phyloP scores from a whole-genome alignment of 2,888 invertebrate genomes.

The Drosophila nigricruria region DNA sequence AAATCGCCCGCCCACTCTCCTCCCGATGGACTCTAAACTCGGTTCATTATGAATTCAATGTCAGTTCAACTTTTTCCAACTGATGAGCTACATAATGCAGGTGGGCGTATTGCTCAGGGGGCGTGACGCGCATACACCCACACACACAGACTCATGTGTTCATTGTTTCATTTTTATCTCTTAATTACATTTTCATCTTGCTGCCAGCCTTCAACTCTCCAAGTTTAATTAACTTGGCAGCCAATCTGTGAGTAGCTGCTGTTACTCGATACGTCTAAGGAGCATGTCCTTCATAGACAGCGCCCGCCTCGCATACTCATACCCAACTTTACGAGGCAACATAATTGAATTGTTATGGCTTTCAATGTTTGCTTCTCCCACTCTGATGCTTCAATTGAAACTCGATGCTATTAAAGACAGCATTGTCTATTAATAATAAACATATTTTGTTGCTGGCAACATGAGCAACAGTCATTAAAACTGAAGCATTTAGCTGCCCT shows the following conservation, averaged over 20 bases:
- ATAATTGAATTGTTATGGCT: conserved; percentile 72
- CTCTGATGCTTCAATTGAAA: conserved; percentile 10
- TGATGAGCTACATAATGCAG: conserved; percentile 29
- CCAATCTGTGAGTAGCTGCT: conserved; percentile 27
- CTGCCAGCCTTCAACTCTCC: conserved; percentile 47
- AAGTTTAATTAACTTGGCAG: conserved; percentile 74
- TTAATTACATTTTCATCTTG: conserved; percentile 75
- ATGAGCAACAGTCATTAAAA: not conserved
- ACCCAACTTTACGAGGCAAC: conserved; percentile 43
- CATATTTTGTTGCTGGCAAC: not conserved
- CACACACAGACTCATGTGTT: not conserved
- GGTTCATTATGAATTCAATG: conserved; percentile 47
- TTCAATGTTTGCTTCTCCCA: conserved; percentile 19
- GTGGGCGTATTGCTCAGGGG: conserved; percentile 29
- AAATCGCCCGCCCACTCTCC: not conserved
- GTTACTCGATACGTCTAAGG: conserved; percentile 19
- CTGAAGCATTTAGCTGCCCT: not conserved
- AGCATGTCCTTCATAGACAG: conserved; percentile 30
- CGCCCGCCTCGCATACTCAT: conserved; percentile 11
- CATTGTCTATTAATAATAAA: conserved; percentile 9
- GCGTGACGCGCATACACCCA: conserved; percentile 15
- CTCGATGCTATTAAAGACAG: conserved; percentile 15
- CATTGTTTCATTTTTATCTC: conserved; percentile 74
- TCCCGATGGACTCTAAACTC: conserved; percentile 25
- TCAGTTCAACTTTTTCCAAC: conserved; percentile 18